Evolutionary conservation across 2,888 invertebrate genomes (phyloP), one percentile per base, ranked within the genome.

Genomic region (Limenitis camilla): DNA sequence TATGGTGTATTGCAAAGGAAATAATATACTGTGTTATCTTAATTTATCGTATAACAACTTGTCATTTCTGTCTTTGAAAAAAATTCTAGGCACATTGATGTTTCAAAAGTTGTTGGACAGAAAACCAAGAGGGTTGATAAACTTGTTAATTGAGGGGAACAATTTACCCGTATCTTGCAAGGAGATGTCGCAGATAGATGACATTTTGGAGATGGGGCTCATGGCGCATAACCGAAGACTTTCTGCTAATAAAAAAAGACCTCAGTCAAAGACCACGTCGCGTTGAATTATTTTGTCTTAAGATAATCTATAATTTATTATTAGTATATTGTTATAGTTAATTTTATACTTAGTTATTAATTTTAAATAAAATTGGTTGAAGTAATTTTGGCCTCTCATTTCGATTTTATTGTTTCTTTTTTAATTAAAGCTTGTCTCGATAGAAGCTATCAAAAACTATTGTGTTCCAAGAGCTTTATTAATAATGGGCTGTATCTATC

Each of bases 1-100:
- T 0, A 36, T 53, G 0, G 35, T 63, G 0, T 68, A 67, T 46
- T 76, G 76, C 36, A 48, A 55, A 0, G 82, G 81, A 0, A 82
- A 83, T 49, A 76, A 78, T 45, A n/a, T 49, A 0, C 51, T 83
- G 7, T 61, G 63, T 8, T 76, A 69, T 49, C 62, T 83, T 10
- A 83, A 78, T 56, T 6, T 82, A 0, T 68, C 78, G 0, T 83
- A 74, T 49, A 83, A 81, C 36, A 65, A 71, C 46, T 39, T 82
- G 2, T 66, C 65, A 2, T 76, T 66, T 39, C 5, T 62, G 0
- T 66, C 67, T 19, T 9, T 81, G 1, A 68, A 67, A 39, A 77
- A 68, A 39, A 40, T 82, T 3, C 35, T 66, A 6, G 44, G 62
- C 0, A 71, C 81, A 0, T 39, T 83, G 5, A 7, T 41, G 6